Percentiles rank a stretch among this genome's conserved stretches.
Conservation (phyloP, 2,888 invertebrate genomes). For the Coremacera marginata region DNA sequence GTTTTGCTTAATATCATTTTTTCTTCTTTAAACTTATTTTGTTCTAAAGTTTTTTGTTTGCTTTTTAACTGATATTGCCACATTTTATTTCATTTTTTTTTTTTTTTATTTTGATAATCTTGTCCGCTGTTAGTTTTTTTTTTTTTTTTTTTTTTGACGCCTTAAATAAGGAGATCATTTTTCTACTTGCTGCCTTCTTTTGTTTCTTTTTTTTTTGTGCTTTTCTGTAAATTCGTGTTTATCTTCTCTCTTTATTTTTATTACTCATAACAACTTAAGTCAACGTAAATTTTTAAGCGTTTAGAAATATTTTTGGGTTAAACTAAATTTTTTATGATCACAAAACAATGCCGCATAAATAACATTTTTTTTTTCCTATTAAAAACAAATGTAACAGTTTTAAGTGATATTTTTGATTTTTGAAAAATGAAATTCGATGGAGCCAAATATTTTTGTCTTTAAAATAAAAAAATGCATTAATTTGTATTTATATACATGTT, state of each 20-base stretch:
- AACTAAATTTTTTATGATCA: slow-evolving; percentile 21
- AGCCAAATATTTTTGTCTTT: slow-evolving; percentile 24
- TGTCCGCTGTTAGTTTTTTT: slow-evolving; percentile 31
- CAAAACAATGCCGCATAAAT: slow-evolving; percentile 27
- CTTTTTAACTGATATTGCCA: slow-evolving; percentile 59
- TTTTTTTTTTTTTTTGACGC: slow-evolving; percentile 37
- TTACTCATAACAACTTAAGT: not conserved
- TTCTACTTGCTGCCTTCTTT: slow-evolving; percentile 34
- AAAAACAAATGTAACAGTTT: slow-evolving; percentile 38
- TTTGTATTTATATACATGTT: slow-evolving; percentile 31
- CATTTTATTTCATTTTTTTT: slow-evolving; percentile 41
- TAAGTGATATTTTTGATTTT: slow-evolving; percentile 24
- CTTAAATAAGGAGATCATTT: slow-evolving; percentile 54
- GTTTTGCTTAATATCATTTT: not conserved
- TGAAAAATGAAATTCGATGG: slow-evolving; percentile 47
- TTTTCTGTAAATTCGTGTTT: slow-evolving; percentile 7
- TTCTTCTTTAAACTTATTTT: not conserved
- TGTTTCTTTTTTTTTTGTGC: not conserved
- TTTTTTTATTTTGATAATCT: slow-evolving; percentile 36
- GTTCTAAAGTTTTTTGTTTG: slow-evolving; percentile 33
- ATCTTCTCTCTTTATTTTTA: not conserved
- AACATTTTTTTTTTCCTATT: slow-evolving; percentile 28
- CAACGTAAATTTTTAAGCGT: slow-evolving; percentile 11
- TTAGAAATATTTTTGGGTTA: not conserved
- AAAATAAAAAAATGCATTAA: slow-evolving; percentile 27